Conservation (phyloP, 1,140 invertebrate genomes). For the Aphelinus atriplicis region DNA sequence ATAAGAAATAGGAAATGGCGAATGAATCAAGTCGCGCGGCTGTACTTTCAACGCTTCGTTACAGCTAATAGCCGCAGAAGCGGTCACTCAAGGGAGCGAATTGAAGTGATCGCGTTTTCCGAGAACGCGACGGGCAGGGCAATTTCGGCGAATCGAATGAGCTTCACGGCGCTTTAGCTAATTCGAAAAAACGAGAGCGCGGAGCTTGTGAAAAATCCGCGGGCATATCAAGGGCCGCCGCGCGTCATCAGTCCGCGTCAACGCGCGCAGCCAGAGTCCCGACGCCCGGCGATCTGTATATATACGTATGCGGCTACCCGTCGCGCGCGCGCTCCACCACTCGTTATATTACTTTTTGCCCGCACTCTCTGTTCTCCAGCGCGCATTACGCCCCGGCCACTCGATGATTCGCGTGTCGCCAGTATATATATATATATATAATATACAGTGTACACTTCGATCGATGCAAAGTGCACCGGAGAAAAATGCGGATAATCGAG, state of each 20-base stretch:
- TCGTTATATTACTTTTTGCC: no score
- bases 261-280: slow-evolving; percentile 7
- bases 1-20: no score
- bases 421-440: no score
- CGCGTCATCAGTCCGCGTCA: slow-evolving; percentile 32
- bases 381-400: no score
- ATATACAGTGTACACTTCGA: no score
- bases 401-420: no score
- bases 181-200: slow-evolving; percentile 6
- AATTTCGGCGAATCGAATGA: slow-evolving; percentile 17
- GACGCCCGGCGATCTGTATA: not conserved
- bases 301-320: not conserved
- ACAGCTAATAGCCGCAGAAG: no score
- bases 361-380: no score
- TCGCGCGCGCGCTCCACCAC: not conserved
- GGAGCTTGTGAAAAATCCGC: no score
- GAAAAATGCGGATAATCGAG: not conserved
- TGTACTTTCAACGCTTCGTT: no score
- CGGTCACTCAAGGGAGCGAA: no score
- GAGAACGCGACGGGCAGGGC: not conserved
- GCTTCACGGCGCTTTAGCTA: slow-evolving; percentile 27
- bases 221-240: not conserved
- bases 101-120: not conserved
- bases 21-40: no score
- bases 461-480: not conserved